Conservation (phyloP, 35 echinoderm and acorn worm genomes). For the Amphiura filiformis region DNA sequence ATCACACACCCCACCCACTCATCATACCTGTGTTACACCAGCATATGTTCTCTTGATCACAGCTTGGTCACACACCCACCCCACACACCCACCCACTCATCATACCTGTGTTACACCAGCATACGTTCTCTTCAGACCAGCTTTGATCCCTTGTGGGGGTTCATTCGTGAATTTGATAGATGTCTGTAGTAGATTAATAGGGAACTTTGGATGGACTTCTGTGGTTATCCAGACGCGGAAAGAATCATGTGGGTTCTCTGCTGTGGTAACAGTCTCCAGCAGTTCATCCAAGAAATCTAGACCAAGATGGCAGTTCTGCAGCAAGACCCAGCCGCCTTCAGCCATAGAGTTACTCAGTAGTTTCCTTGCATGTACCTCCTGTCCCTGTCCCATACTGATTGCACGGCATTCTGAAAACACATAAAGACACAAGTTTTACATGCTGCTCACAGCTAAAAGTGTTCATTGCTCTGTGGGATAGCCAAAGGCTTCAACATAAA, state of each 20-base stretch:
- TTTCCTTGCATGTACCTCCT: slow-evolving; percentile 88
- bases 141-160: slow-evolving; percentile 94
- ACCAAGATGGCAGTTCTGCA: slow-evolving; percentile 99
- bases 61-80: too few relatives aligned
- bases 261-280: slow-evolving; percentile 62
- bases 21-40: too few relatives aligned
- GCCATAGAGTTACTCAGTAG: slow-evolving; percentile 68
- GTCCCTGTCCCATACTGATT: slow-evolving; percentile 98
- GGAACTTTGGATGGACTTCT: slow-evolving; percentile 89
- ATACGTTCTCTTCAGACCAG: slow-evolving; percentile 92
- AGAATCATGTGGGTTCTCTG: slow-evolving; percentile 64
- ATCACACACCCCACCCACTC: too few relatives aligned
- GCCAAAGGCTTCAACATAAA: too few relatives aligned
- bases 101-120: slow-evolving; percentile 90
- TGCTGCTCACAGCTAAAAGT: too few relatives aligned
- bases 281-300: slow-evolving; percentile 96
- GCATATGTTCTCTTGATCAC: too few relatives aligned
- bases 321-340: slow-evolving; percentile 91
- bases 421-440: neutral
- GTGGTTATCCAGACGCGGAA: slow-evolving; percentile 98
- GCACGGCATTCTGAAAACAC: slow-evolving; percentile 70
- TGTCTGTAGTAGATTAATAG: slow-evolving; percentile 86
- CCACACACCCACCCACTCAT: too few relatives aligned
- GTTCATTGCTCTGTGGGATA: too few relatives aligned
- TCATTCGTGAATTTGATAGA: slow-evolving; percentile 98